Conservation (phyloP, 2,113 vertebrate genomes). For the Pithys albifrons region DNA sequence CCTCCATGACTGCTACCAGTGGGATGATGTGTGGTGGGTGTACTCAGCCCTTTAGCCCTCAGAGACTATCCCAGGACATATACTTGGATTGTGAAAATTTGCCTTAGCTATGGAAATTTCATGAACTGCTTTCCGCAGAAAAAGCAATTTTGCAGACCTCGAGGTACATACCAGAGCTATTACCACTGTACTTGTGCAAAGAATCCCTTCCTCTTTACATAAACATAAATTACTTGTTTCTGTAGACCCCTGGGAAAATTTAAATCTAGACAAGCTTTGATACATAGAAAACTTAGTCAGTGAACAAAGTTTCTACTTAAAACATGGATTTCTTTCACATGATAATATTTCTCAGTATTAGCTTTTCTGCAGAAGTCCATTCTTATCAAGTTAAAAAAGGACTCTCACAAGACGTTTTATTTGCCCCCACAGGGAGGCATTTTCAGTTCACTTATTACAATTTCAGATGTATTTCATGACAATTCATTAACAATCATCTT, state of each 20-base stretch:
- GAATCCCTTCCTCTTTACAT: constrained; percentile 19
- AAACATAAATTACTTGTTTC: constrained; percentile 41
- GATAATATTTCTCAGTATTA: neutral
- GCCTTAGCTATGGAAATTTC: constrained; percentile 35
- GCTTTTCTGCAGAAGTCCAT: neutral
- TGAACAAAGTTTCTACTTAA: neutral
- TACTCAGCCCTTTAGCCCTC: neutral
- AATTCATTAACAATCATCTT: neutral
- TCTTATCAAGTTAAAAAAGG: neutral
- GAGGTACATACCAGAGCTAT: constrained; percentile 36
- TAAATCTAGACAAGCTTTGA: constrained; percentile 9
- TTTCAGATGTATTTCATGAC: neutral
- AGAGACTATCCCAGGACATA: neutral
- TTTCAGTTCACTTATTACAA: neutral
- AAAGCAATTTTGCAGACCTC: constrained; percentile 38
- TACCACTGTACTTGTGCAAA: constrained; percentile 31
- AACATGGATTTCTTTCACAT: neutral
- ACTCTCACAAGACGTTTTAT: neutral
- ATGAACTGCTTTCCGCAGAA: constrained; percentile 21
- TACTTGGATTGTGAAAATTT: constrained; percentile 25
- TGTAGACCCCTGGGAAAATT: constrained; percentile 27
- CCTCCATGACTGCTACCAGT: neutral
- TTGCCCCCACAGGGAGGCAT: neutral
- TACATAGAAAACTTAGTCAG: neutral
- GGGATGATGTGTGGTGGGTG: neutral